Evolutionary conservation across 2,113 vertebrate species (phyloP), one percentile per base, ranked within the genome.

Genomic region (Oceanodroma tethys): DNA sequence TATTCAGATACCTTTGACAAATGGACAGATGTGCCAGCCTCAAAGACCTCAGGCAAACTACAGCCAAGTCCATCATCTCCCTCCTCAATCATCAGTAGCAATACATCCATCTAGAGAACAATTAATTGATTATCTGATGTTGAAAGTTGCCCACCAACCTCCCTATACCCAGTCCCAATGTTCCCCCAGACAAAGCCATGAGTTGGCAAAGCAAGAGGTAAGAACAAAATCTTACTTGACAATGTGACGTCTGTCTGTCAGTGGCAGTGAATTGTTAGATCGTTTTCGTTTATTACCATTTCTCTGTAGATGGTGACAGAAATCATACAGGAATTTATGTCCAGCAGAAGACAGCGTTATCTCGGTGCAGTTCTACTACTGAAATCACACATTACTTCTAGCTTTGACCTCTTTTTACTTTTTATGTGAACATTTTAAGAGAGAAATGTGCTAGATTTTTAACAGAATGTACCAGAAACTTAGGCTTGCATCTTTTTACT

Each of bases 61-160:
- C 87, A 98, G 97, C 96, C 99, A 99, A 97, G 95, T 97, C 72
- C 98, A 98, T 97, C 98, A 98, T 83, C 95, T 98, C 90, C 95
- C 95, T 96, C 90, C 97, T 96, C 98, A 98, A 56, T 97, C 98
- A 38, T 94, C 99, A 81, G 98, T 99, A 96, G 99, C 98, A 75
- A 99, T 99, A 74, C 99, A 99, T 98, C 99, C 99, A 9, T 99
- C 99, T 98, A 98, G 99, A 98, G 99, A 99, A 95, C 99, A 99
- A 98, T 98, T 99, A 96, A 99, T 99, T 65, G 99, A 99, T 97
- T 99, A 99, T 94, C 98, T 99, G 98, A 99, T 99, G 99, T 98
- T 99, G 96, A 99, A 99, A 98, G 99, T 99, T 96, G 99, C 99
- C 89, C 99, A 98, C 71, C 98, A 98, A 11, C 97, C 98, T 96